A percentile compares a stretch with the other conserved stretches of the same genome.
These are phyloP conservation scores for Orestias chungarensis DNA, from an alignment of 2,797 vertebrate species.

Conservation along the genomic window DNA sequence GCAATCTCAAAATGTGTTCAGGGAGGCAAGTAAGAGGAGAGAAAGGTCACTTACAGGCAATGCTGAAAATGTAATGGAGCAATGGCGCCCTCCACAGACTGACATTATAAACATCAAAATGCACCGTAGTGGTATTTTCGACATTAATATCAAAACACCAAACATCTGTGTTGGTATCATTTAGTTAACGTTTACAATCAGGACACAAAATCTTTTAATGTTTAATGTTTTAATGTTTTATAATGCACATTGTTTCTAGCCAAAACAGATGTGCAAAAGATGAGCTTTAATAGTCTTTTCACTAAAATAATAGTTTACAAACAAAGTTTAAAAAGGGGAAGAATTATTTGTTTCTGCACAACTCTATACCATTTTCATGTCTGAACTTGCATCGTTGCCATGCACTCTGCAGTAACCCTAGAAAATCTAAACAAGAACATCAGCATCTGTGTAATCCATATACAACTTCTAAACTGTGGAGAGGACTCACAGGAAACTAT, in stretches of 20 bases:
- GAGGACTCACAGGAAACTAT: constrained; percentile 20
- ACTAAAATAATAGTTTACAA: not conserved
- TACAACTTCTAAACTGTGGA: constrained; percentile 2
- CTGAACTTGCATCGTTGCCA: constrained; percentile 3
- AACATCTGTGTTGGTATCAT: not conserved
- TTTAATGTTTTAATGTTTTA: not conserved
- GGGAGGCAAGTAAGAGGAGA: constrained; percentile 1
- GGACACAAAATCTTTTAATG: not conserved
- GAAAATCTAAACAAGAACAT: constrained; percentile 29
- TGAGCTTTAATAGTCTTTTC: not conserved
- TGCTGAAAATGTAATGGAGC: constrained; percentile 45
- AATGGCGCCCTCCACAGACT: constrained; percentile 72
- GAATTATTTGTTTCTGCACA: not conserved
- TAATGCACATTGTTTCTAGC: not conserved
- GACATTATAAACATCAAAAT: constrained; percentile 5
- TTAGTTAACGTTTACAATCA: constrained; percentile 7
- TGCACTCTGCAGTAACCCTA: constrained; percentile 20
- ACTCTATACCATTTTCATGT: constrained; percentile 11
- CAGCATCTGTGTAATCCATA: constrained; percentile 19
- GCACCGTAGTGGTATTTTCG: not conserved
- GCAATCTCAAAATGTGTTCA: constrained; percentile 20
- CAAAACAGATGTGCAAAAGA: not conserved
- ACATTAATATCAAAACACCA: not conserved
- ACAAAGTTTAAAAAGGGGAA: not conserved
- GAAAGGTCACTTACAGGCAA: not conserved